Percentiles rank a stretch among this genome's conserved stretches.
Conservation (phyloP, 1,140 invertebrate genomes). For the Tigriopus japonicus region DNA sequence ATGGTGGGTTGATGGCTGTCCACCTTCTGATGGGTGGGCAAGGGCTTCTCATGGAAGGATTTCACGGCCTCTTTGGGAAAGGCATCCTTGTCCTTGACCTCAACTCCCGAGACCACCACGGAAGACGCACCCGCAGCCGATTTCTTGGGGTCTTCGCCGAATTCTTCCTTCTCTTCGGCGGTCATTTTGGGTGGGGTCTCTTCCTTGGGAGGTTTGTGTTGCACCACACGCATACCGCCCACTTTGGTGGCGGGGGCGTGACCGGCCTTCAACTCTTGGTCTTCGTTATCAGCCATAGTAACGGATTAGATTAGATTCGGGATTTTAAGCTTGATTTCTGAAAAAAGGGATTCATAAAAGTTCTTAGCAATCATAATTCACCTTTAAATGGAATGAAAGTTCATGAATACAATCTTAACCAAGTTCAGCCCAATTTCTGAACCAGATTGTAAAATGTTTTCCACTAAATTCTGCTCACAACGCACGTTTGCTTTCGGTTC, state of each 20-base stretch:
- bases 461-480: too few relatives aligned
- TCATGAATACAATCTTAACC: too few relatives aligned
- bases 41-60: slow-evolving; percentile 1
- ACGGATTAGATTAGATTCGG: too few relatives aligned
- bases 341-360: too few relatives aligned
- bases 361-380: too few relatives aligned
- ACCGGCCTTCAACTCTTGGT: background rate
- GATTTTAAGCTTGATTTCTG: too few relatives aligned
- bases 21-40: background rate
- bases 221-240: background rate
- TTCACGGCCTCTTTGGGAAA: background rate
- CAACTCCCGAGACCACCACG: background rate
- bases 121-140: background rate
- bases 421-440: too few relatives aligned
- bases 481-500: too few relatives aligned
- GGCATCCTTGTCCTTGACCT: background rate
- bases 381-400: too few relatives aligned
- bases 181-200: background rate
- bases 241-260: background rate
- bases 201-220: background rate
- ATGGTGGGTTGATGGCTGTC: background rate
- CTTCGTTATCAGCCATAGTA: too few relatives aligned
- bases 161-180: background rate
- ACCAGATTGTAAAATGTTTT: too few relatives aligned
- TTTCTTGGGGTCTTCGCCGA: background rate